Evolutionary conservation across 2,888 invertebrate genomes (phyloP).

Genomic region (Aphidoletes aphidimyza): DNA sequence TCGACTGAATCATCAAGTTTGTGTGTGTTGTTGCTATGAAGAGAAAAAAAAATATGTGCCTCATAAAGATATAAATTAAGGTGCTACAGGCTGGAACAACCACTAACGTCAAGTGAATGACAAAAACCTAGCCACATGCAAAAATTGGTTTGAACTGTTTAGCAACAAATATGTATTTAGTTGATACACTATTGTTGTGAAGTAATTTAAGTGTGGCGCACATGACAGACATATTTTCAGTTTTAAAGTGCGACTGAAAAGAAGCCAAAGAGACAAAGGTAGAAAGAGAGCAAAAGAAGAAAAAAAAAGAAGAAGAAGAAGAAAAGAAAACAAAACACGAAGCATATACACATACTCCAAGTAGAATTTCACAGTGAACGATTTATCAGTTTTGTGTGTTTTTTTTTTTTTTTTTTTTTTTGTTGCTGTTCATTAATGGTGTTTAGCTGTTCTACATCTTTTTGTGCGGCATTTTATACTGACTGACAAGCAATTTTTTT

Average conservation of each 20-base stretch:
- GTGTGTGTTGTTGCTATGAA: slow-evolving; percentile 8
- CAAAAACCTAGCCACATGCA: slow-evolving; percentile 45
- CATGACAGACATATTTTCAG: neutral
- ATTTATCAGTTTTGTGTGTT: neutral
- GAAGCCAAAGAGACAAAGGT: too few relatives aligned
- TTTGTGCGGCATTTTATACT: slow-evolving; percentile 3
- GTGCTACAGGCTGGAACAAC: slow-evolving; percentile 34
- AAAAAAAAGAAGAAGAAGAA: neutral
- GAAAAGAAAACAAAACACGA: neutral
- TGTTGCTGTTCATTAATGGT: neutral
- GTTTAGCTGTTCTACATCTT: neutral
- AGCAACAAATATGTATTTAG: slow-evolving; percentile 34
- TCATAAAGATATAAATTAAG: neutral
- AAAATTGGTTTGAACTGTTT: too few relatives aligned
- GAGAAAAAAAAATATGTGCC: slow-evolving; percentile 4
- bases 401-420: neutral
- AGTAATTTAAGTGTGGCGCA: slow-evolving; percentile 16
- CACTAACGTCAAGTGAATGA: neutral
- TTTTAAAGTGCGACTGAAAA: neutral
- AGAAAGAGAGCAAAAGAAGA: neutral
- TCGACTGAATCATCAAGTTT: neutral
- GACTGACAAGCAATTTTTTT: neutral
- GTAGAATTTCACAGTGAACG: slow-evolving; percentile 26
- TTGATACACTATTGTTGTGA: slow-evolving; percentile 39
- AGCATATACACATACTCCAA: neutral